Conservation (phyloP, 2,888 invertebrate species). For the Phrixothrix hirtus region DNA sequence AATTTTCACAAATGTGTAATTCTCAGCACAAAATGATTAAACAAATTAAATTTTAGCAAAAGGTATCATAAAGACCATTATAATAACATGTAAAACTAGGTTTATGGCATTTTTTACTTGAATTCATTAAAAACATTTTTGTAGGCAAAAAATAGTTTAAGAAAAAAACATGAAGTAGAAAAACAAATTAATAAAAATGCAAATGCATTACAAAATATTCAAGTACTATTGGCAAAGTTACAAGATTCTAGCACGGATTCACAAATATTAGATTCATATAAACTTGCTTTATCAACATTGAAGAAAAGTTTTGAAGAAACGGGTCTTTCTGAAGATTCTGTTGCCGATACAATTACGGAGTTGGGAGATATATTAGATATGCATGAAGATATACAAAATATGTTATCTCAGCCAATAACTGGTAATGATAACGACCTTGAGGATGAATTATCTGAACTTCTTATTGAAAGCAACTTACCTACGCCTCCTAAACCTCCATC, state of each 20-base stretch:
- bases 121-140: constrained; percentile 9
- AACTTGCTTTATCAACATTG: constrained; percentile 70
- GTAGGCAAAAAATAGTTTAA: constrained; percentile 65
- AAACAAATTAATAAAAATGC: constrained; percentile 61
- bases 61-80: too few relatives aligned
- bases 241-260: constrained; percentile 63
- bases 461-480: constrained; percentile 45
- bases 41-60: too few relatives aligned
- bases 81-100: too few relatives aligned
- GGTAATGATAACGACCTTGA: constrained; percentile 68
- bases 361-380: constrained; percentile 68
- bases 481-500: constrained; percentile 14
- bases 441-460: constrained; percentile 65
- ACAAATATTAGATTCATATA: constrained; percentile 63
- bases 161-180: constrained; percentile 65
- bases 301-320: constrained; percentile 66
- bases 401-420: constrained; percentile 58
- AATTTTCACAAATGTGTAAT: too few relatives aligned
- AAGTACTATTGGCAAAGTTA: constrained; percentile 61
- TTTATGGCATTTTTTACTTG: neutral
- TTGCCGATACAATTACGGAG: constrained; percentile 73
- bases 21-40: too few relatives aligned
- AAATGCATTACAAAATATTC: constrained; percentile 63
- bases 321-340: constrained; percentile 69
- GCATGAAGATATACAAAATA: constrained; percentile 62